A percentile compares a stretch with the other conserved stretches of the same genome.
phyloP scores from a whole-genome alignment of 2,888 invertebrate genomes.

The Ectemnius cavifrons region DNA sequence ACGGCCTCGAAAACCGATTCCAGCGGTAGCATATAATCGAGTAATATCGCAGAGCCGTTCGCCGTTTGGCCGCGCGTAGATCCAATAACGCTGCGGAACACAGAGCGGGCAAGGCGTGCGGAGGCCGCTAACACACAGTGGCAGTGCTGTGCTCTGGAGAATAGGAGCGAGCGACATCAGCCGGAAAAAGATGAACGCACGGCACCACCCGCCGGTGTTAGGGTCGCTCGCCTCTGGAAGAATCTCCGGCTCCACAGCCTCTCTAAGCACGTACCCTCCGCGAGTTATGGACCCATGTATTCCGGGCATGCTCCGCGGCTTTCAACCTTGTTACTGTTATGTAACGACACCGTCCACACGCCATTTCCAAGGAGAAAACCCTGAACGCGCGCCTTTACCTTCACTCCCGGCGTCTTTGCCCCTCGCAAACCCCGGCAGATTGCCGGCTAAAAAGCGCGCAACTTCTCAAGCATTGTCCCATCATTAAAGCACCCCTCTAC shows the following conservation, averaged over 20 bases:
- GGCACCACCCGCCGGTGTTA: no score
- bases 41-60: conserved; percentile 33
- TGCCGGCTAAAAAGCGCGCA: conserved; percentile 37
- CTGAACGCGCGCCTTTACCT: neutral
- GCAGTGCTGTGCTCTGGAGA: no score
- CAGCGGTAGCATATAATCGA: conserved; percentile 37
- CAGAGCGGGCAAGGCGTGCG: conserved; percentile 3
- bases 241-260: neutral
- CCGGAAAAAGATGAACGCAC: no score
- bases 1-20: conserved; percentile 51
- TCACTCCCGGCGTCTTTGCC: no score
- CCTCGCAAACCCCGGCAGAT: no score
- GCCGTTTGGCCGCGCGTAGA: conserved; percentile 10
- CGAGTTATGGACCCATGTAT: conserved; percentile 45
- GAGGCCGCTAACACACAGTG: no score
- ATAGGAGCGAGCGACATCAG: no score
- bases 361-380: neutral
- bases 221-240: neutral
- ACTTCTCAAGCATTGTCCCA: conserved; percentile 57
- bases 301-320: conserved; percentile 52
- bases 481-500: conserved; percentile 49
- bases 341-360: conserved; percentile 45
- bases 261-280: conserved; percentile 33
- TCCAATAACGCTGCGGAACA: neutral
- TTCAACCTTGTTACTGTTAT: conserved; percentile 59